Evolutionary conservation across 2,888 invertebrate genomes (phyloP).

Genomic region (Halictus quadricinctus): DNA sequence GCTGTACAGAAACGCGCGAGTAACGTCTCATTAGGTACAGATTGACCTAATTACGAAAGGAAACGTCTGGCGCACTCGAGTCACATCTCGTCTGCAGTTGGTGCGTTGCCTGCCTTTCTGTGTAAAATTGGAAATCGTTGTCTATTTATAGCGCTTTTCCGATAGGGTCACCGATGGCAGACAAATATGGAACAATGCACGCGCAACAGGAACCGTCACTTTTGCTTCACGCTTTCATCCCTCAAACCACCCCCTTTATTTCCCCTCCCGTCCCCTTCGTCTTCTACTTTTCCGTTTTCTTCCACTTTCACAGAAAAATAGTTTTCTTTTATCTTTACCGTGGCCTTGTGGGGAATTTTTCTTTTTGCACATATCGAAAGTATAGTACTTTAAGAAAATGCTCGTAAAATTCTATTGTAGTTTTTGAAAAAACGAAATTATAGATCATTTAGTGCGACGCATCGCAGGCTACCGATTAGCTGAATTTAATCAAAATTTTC

Average conservation of each 20-base stretch:
- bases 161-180: constrained; percentile 58
- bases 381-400: too few species aligned
- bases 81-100: constrained; percentile 58
- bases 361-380: too few species aligned
- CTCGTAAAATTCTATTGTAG: too few species aligned
- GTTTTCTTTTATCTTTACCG: too few species aligned
- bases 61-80: constrained; percentile 72
- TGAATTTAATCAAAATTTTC: too few species aligned
- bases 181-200: constrained; percentile 53
- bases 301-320: too few species aligned
- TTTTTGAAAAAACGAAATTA: too few species aligned
- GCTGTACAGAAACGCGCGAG: constrained; percentile 67
- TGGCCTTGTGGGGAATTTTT: too few species aligned
- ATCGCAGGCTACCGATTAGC: too few species aligned
- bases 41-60: constrained; percentile 78
- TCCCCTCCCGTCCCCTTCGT: neutral
- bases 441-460: too few species aligned
- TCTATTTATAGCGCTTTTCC: constrained; percentile 58
- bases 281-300: neutral
- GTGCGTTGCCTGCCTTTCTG: constrained; percentile 65
- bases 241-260: neutral
- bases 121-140: constrained; percentile 65
- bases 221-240: neutral
- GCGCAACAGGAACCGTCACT: constrained; percentile 37
- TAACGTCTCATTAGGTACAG: constrained; percentile 76